These are phyloP conservation scores for Melanaphis sacchari DNA, from an alignment of 1,140 invertebrate species.

Conservation along the genomic window DNA sequence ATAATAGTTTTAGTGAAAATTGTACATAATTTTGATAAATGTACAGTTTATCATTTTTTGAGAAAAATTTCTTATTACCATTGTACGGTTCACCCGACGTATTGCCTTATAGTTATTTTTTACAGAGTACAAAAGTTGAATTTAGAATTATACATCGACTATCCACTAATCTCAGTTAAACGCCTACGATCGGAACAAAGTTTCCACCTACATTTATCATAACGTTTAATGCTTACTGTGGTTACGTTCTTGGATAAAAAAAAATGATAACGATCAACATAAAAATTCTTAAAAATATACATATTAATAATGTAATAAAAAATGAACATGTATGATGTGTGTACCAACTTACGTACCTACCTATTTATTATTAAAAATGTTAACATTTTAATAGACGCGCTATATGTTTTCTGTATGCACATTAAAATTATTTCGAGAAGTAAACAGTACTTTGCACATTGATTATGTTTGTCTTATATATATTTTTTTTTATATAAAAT, in stretches of 20 bases:
- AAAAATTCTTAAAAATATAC: background rate
- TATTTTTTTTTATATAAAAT: no score
- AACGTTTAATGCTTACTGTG: background rate
- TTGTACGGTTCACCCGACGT: background rate
- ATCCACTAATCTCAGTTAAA: background rate
- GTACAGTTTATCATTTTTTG: background rate
- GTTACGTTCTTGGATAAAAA: conserved; percentile 1
- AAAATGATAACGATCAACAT: conserved; percentile 2
- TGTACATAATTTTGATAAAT: background rate
- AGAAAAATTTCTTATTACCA: background rate
- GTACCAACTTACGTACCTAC: background rate
- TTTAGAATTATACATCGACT: background rate
- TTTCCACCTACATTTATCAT: conserved; percentile 6
- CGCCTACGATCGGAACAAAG: conserved; percentile 8
- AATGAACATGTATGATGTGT: background rate
- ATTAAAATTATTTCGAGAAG: background rate
- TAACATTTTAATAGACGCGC: background rate
- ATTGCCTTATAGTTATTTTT: background rate
- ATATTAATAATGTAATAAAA: background rate
- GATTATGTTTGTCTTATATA: no score
- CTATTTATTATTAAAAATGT: background rate
- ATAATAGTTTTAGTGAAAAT: background rate
- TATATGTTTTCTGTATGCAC: background rate
- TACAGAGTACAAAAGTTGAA: background rate
- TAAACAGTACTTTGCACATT: background rate